Conservation (phyloP, 2,888 invertebrate genomes). For the Ennomos quercinarius region DNA sequence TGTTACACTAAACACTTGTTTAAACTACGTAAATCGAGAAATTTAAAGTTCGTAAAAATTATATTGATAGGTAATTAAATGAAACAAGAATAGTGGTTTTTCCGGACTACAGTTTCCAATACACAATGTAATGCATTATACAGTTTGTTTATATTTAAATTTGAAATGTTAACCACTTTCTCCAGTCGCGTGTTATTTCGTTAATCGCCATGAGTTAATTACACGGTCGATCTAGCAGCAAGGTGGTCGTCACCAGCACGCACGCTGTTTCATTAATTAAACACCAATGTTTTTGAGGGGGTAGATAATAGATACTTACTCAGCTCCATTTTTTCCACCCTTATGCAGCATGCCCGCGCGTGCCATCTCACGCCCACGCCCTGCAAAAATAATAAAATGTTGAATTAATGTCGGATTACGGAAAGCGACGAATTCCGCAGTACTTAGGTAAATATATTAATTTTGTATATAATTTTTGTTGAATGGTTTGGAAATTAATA, state of each 20-base stretch:
- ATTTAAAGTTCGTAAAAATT: too few relatives aligned
- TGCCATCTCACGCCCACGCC: conserved; percentile 89
- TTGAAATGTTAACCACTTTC: conserved; percentile 11
- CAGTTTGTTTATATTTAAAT: too few relatives aligned
- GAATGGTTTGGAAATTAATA: too few relatives aligned
- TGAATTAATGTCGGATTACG: conserved; percentile 3
- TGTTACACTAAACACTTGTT: too few relatives aligned
- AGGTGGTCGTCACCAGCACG: conserved; percentile 16
- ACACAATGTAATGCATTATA: too few relatives aligned
- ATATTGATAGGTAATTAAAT: too few relatives aligned
- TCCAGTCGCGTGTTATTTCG: conserved; percentile 19
- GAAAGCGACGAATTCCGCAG: background rate
- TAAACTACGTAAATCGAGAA: too few relatives aligned
- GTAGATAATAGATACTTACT: conserved; percentile 82
- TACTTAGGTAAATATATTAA: too few relatives aligned
- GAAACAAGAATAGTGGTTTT: too few relatives aligned
- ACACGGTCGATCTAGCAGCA: conserved; percentile 21
- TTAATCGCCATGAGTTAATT: conserved; percentile 24
- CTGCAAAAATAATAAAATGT: conserved; percentile 63
- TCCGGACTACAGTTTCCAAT: too few relatives aligned
- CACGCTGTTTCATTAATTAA: conserved; percentile 26
- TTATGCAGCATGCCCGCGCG: conserved; percentile 92
- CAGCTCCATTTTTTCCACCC: conserved; percentile 90
- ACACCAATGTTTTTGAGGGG: conserved; percentile 16
- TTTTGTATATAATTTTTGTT: conserved; percentile 1